A percentile compares a stretch with the other conserved stretches of the same genome.
phyloP scores from a whole-genome alignment of 2,797 vertebrate species.

The Coreius guichenoti region DNA sequence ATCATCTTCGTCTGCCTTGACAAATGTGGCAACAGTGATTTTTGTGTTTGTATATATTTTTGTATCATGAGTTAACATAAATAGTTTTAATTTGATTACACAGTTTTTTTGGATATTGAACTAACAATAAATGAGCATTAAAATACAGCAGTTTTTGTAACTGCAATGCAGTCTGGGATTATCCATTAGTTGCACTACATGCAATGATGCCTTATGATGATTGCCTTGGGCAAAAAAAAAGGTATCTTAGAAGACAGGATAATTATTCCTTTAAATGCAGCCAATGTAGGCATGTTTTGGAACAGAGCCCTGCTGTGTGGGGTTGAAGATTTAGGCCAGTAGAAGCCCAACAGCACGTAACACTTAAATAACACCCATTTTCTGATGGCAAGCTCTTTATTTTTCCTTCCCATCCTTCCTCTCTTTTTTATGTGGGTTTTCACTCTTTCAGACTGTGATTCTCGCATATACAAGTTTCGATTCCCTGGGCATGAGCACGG shows the following conservation, averaged over 20 bases:
- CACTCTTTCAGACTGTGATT: slow-evolving; percentile 61
- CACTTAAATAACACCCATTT: slow-evolving; percentile 47
- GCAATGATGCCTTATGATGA: background rate
- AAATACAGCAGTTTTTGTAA: background rate
- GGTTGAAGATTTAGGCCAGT: slow-evolving; percentile 45
- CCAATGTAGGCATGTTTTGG: slow-evolving; percentile 24
- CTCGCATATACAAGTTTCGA: slow-evolving; percentile 59
- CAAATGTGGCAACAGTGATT: background rate
- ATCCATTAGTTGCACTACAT: background rate
- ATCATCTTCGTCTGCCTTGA: background rate
- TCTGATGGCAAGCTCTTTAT: slow-evolving; percentile 30
- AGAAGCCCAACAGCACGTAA: slow-evolving; percentile 46
- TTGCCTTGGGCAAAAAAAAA: background rate
- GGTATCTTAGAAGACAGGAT: slow-evolving; percentile 6
- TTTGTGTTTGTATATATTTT: background rate
- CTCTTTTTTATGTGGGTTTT: slow-evolving; percentile 58
- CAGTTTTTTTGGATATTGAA: too few relatives aligned
- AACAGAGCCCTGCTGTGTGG: slow-evolving; percentile 22
- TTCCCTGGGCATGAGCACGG: slow-evolving; percentile 62
- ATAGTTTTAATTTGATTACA: too few relatives aligned
- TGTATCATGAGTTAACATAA: too few relatives aligned
- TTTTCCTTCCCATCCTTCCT: slow-evolving; percentile 30
- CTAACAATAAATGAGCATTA: background rate
- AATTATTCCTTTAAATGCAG: slow-evolving; percentile 24
- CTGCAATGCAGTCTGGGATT: slow-evolving; percentile 7